A percentile compares a stretch with the other conserved stretches of the same genome.
Conservation (phyloP, 2,888 invertebrate species). For the Cancer borealis region DNA sequence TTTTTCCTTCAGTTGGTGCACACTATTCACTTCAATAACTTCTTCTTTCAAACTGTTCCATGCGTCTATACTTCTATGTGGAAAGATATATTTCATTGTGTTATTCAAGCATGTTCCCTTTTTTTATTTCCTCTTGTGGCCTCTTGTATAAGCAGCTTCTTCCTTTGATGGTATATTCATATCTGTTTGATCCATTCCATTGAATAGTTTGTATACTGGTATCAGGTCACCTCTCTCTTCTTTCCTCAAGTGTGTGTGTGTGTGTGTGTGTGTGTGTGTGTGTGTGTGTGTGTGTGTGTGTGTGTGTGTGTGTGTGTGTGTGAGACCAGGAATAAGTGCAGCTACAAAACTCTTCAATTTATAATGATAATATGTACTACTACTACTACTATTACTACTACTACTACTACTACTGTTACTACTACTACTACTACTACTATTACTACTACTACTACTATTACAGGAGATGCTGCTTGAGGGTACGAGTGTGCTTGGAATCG, state of each 20-base stretch:
- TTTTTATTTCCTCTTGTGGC: too few relatives aligned
- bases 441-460: constrained; percentile 26
- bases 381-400: neutral
- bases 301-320: constrained; percentile 39
- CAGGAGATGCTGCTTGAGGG: constrained; percentile 66
- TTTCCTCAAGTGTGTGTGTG: neutral
- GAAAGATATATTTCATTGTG: too few relatives aligned
- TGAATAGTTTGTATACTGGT: too few relatives aligned
- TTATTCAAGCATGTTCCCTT: too few relatives aligned
- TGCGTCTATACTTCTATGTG: too few relatives aligned
- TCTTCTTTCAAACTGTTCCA: too few relatives aligned
- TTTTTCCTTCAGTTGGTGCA: too few relatives aligned
- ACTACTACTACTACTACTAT: constrained; percentile 14
- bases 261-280: neutral
- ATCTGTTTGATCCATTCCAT: too few relatives aligned
- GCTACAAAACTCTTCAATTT: constrained; percentile 25
- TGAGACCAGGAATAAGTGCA: constrained; percentile 23
- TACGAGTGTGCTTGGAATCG: constrained; percentile 53
- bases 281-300: neutral
- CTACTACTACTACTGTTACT: constrained; percentile 32
- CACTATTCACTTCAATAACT: too few relatives aligned
- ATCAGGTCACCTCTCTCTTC: too few relatives aligned
- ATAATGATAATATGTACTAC: neutral
- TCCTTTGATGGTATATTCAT: too few relatives aligned
- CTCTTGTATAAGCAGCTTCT: too few relatives aligned